Conservation (phyloP, 2,113 vertebrate genomes). For the Aleadryas rufinucha region DNA sequence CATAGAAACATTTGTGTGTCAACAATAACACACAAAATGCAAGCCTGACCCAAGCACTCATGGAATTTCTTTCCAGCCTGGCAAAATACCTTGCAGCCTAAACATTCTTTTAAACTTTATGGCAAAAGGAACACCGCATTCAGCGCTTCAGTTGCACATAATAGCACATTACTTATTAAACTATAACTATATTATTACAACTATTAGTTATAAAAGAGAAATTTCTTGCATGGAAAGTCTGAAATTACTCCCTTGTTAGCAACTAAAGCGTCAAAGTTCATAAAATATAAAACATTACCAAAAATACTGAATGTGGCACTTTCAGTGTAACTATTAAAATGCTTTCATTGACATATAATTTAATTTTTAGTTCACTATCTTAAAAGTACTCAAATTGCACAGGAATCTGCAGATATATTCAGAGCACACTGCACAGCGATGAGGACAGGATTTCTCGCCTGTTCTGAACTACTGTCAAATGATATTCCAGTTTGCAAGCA, state of each 20-base stretch:
- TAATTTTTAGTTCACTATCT: neutral
- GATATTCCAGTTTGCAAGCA: neutral
- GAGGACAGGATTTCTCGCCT: neutral
- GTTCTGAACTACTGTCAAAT: neutral
- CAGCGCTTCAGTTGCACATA: neutral
- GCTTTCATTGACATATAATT: neutral
- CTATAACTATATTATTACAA: neutral
- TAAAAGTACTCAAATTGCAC: neutral
- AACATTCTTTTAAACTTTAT: neutral
- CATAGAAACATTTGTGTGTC: neutral
- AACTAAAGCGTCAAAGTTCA: neutral
- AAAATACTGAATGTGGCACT: neutral
- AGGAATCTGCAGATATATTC: neutral
- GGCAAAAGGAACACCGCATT: neutral
- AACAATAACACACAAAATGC: neutral
- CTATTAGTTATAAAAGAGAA: neutral
- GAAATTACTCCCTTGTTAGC: neutral
- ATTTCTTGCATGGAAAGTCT: slow-evolving; percentile 3
- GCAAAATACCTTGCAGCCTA: neutral
- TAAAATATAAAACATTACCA: slow-evolving; percentile 21
- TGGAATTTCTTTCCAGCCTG: neutral
- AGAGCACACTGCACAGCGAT: neutral
- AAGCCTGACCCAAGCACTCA: neutral
- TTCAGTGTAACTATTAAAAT: neutral
- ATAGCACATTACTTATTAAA: neutral